A percentile compares a stretch with the other conserved stretches of the same genome.
These are phyloP conservation scores for Pygocentrus nattereri DNA, from an alignment of 2,797 vertebrate genomes.

Conservation along the genomic window DNA sequence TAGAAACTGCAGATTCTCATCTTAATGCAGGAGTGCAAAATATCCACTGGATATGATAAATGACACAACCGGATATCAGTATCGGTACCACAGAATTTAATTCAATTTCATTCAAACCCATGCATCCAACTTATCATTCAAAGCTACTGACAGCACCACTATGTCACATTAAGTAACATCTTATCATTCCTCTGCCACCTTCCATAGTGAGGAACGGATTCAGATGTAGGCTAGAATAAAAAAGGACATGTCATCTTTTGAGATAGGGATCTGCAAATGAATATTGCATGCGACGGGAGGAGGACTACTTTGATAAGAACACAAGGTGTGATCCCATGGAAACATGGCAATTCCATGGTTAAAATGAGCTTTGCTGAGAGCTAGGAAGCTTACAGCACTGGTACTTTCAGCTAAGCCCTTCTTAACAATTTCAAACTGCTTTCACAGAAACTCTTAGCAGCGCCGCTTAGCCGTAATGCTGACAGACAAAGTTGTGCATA, in stretches of 20 bases:
- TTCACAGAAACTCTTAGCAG: conserved; percentile 2
- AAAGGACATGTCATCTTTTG: background rate
- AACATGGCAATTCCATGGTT: background rate
- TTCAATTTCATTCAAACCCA: conserved; percentile 3
- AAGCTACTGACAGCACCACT: background rate
- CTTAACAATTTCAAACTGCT: conserved; percentile 10
- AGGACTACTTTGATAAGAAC: background rate
- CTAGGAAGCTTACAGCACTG: background rate
- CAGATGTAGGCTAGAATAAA: background rate
- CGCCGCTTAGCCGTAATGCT: background rate
- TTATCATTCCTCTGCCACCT: background rate
- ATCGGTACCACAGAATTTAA: background rate
- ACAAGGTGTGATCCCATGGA: background rate
- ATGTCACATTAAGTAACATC: background rate
- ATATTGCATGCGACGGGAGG: background rate
- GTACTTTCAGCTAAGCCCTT: conserved; percentile 3
- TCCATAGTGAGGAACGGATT: background rate
- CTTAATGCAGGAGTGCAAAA: background rate
- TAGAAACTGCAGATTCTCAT: background rate
- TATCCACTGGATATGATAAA: conserved; percentile 11
- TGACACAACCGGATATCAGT: background rate
- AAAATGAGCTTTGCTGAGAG: conserved; percentile 4
- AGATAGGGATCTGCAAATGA: conserved; percentile 4
- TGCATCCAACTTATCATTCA: background rate
- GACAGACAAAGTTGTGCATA: background rate